Base-by-base conservation (phyloP, 1,140 invertebrate genomes). In the Carposina sasakii region DNA sequence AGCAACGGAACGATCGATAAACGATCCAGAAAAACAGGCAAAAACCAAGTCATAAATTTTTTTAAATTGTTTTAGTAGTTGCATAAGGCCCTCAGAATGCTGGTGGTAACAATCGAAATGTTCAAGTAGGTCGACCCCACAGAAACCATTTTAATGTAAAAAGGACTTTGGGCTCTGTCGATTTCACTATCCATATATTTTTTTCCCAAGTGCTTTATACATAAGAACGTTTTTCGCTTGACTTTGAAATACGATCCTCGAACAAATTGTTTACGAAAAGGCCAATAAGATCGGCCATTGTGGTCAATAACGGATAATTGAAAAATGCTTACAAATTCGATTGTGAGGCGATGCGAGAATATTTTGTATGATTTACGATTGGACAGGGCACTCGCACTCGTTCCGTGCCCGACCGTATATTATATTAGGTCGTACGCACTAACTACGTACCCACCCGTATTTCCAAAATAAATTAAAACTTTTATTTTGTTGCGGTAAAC, bases 221-320 rank as follows among this genome's bases (percentile, higher is more conserved):
- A n/a, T n/a, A n/a, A n/a, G n/a, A n/a, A n/a, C n/a, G n/a, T n/a
- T n/a, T n/a, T n/a, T n/a, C n/a, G n/a, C n/a, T n/a, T n/a, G n/a
- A n/a, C n/a, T n/a, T n/a, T n/a, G n/a, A n/a, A n/a, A n/a, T n/a
- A n/a, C n/a, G 49, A 60, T 57, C 34, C 45, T 19, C 13, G 42
- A 56, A 67, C 67, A 67, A 72, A 71, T 70, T 73, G 63, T 70
- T 71, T 69, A 66, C 57, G 57, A 78, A 76, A 74, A 71, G 67
- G 54, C 64, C 75, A 71, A 70, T 72, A 65, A 69, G 60, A 56
- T 55, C 58, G 63, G 26, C 65, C 60, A 68, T 71, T 73, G 68
- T 70, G 68, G 73, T 76, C 75, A 76, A 81, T 77, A 67, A 75
- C 64, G 64, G 59, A 71, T 76, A 72, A 81, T 76, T 76, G 68